Base-by-base conservation (phyloP, 2,888 invertebrate genomes). In the Hemaris fuciformis region DNA sequence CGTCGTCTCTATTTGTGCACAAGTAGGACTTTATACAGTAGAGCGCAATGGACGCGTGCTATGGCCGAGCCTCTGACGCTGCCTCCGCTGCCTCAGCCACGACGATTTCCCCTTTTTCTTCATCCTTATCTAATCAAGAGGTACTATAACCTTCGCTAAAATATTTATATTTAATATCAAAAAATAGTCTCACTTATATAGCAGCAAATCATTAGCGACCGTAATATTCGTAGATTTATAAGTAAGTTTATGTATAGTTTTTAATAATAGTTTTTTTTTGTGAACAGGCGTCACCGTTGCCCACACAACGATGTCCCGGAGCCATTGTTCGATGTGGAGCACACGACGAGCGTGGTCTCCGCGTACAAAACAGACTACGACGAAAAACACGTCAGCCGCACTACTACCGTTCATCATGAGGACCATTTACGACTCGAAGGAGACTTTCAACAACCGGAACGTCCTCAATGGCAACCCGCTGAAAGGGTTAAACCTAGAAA, bases 281-380 rank as follows among this genome's bases (percentile, higher is more conserved):
- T 48, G 75, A 72, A 0, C 87, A 97, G 97, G 84, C 96, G 96
- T 73, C 97, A 97, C 90, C 95, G 96, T 78, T 97, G 97, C 88
- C 94, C 96, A 72, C 97, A 97, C 89, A 94, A 94, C 79, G 94
- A 94, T 84, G 91, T 93, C 88, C 93, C 91, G 83, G 92, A 93
- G 89, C 93, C 93, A 89, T 91, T 92, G 89, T 93, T 93, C 87
- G 93, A 91, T 89, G 93, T 92, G 88, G 91, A 87, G 87, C 91
- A 91, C 82, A 91, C 89, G 80, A 90, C 87, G 77, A 89, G 86
- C 83, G 89, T 93, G 84, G 93, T 93, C 64, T 94, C 94, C 72
- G 94, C 95, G 56, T 95, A 95, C 84, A 91, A 91, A 71, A 93
- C 94, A 73, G 95, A 95, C 78, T 95, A 93, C 86, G 94, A 94